A percentile compares a stretch with the other conserved stretches of the same genome.
Conservation (phyloP, 2,888 invertebrate species). For the Mythimna lalbum region DNA sequence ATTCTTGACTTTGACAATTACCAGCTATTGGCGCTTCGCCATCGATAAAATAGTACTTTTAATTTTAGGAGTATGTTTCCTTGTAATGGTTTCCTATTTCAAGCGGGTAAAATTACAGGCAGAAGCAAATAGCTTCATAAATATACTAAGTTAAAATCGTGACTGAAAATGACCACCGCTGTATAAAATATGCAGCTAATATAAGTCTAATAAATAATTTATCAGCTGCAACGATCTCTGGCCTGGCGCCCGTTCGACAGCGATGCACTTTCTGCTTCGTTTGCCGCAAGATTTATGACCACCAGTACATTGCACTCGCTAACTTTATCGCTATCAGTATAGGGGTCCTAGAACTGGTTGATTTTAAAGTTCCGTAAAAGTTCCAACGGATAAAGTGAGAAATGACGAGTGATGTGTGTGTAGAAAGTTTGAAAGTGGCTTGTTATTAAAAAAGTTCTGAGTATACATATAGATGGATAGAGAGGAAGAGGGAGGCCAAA, state of each 20-base stretch:
- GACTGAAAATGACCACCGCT: not conserved
- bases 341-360: not conserved
- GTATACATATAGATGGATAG: no score
- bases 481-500: no score
- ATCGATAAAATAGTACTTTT: no score
- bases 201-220: slow-evolving; percentile 38
- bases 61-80: no score
- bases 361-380: not conserved
- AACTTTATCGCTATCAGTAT: slow-evolving; percentile 24
- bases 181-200: slow-evolving; percentile 15
- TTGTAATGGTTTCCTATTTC: no score
- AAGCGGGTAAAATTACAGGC: no score
- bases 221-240: slow-evolving; percentile 30
- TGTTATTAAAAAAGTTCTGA: no score
- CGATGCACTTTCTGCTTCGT: slow-evolving; percentile 43
- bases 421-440: no score
- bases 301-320: slow-evolving; percentile 14
- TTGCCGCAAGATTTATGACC: slow-evolving; percentile 43
- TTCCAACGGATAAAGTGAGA: no score
- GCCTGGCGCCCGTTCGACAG: slow-evolving; percentile 33
- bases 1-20: no score
- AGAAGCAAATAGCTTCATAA: not conserved
- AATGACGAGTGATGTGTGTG: no score
- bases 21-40: no score
- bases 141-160: not conserved